Base-by-base conservation (phyloP, 2,888 invertebrate species). In the Terebella lapidaria region DNA sequence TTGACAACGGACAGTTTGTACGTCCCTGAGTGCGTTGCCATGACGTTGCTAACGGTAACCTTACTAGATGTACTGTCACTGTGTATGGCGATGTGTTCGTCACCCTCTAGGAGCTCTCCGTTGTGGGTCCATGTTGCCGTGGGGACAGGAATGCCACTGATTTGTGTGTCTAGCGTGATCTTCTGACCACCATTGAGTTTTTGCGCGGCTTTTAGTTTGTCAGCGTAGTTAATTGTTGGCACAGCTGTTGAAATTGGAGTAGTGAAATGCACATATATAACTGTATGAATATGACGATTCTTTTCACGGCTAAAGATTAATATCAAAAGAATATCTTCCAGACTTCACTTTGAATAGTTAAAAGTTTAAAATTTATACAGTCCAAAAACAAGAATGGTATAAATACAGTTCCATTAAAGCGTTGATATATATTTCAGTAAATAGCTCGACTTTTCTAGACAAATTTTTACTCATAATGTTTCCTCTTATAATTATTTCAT, bases 61-160 rank as follows among this genome's bases (percentile, higher is more conserved):
- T 51, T 51, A 45, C 54, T 56, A 29, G 52, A 29, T 3, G 45
- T 57, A 4, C 52, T 45, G 49, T 54, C 61, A 24, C 57, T 46
- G 47, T 66, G 58, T 1, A 62, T 47, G 25, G 54, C 22, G 10
- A 64, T 22, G 30, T 60, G 29, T 18, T 28, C 24, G 22, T 35
- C 28, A 22, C 28, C 20, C 59, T 67, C 64, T 60, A 77, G 72
- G 2, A 77, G 71, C 57, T 80, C 74, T 49, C 86, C 86, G 73
- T 90, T 87, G 74, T 86, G 87, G 66, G 82, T 84, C 90, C 91
- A 91, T 4, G 81, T 82, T 26, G 88, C 81, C 29, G 84, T 83
- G 2, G 91, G 90, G 71, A 83, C 83, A 20, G 91, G 91, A 76
- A 88, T 87, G 55, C 90, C 91, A 56, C 81, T 83, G 49, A 88